Evolutionary conservation across 2,888 invertebrate genomes (phyloP), one percentile per base, ranked within the genome.

Genomic region (Polydrusus tereticollis): DNA sequence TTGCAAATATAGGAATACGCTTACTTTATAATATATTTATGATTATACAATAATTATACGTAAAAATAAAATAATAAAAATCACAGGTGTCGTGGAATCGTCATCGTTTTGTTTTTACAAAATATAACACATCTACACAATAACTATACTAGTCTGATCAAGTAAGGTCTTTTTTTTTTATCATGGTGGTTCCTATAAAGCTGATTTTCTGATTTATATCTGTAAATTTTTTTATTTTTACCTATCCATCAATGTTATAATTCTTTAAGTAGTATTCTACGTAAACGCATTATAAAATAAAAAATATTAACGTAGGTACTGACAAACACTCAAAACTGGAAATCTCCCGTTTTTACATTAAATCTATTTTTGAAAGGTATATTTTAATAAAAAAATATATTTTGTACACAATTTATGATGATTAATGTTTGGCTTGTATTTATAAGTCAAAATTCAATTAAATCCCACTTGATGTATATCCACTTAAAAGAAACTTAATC

Each of bases 51-150:
- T 83, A 81, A 78, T 76, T 77, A 81, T 82, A 82, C 36, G 69
- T 70, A 81, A 83, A 85, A 85, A 85, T 82, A 84, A 83, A 85
- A 84, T 85, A 83, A 86, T 85, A 83, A 84, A 85, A 86, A 86
- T 86, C 86, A 86, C 86, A 86, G 86, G 86, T 86, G 86, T 86
- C 84, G 86, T 86, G 85, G 82, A 82, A 85, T 85, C 86, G 85
- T 85, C 85, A 83, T 85, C 83, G 82, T 82, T 83, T 82, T 82
- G 81, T 83, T 81, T n/a, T 84, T 84, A 85, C 84, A 84, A 84
- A 85, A 85, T 84, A 84, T 83, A 82, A 83, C 82, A 83, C 82
- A 82, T 83, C 81, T 83, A 83, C 82, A 52, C 82, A 81, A 83
- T 82, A 73, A 80, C 81, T 83, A 82, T 80, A 79, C 77, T 41